Conservation (phyloP, 2,797 vertebrate species). For the Cheirogaleus major region DNA sequence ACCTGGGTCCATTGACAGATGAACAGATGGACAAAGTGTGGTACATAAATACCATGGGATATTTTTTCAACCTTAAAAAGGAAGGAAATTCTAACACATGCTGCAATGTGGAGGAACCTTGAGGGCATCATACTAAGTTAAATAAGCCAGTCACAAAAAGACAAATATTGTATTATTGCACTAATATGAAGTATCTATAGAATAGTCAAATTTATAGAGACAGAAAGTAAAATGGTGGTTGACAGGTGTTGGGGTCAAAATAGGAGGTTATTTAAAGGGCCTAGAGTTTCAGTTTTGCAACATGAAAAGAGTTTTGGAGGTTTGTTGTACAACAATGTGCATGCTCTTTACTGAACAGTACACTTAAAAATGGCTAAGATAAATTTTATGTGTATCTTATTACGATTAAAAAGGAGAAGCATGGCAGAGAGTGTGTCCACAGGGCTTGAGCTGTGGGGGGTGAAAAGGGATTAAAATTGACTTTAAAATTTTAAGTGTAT, state of each 20-base stretch:
- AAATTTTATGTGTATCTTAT: not conserved
- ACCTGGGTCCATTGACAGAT: not conserved
- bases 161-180: not conserved
- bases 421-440: not conserved
- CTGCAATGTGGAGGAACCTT: not conserved
- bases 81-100: not conserved
- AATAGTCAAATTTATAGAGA: not conserved
- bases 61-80: constrained; percentile 15
- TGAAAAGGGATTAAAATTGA: not conserved
- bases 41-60: not conserved
- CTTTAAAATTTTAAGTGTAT: not conserved
- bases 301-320: not conserved
- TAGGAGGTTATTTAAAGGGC: not conserved
- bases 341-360: not conserved
- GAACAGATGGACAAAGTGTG: not conserved
- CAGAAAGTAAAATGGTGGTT: not conserved
- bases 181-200: not conserved
- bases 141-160: not conserved
- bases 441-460: not conserved
- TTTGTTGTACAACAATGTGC: not conserved
- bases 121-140: not conserved
- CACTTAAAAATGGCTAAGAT: not conserved
- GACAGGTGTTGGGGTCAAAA: not conserved
- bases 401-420: not conserved
- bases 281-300: not conserved